Conservation (phyloP, 2,888 invertebrate genomes). For the Pantelozetes paolii region DNA sequence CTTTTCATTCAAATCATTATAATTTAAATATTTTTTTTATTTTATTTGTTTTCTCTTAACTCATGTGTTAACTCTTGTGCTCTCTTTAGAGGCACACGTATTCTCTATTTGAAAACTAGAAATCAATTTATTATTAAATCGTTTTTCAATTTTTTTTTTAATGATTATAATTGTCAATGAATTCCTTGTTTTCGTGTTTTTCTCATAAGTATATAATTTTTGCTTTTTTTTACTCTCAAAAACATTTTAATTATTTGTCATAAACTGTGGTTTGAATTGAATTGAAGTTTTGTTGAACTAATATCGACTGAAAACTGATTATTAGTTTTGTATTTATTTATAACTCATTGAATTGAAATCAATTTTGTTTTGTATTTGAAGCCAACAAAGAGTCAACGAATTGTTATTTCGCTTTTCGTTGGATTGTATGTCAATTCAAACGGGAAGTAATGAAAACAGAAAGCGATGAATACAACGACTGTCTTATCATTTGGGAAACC, state of each 20-base stretch:
- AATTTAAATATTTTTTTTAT: constrained; percentile 2
- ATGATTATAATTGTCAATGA: background rate
- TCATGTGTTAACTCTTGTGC: background rate
- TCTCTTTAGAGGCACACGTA: no score
- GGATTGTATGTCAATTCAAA: constrained; percentile 45
- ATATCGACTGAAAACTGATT: no score
- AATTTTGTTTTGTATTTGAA: background rate
- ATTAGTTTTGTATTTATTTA: background rate
- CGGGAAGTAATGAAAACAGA: constrained; percentile 44
- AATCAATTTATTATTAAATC: constrained; percentile 4
- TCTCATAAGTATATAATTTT: background rate
- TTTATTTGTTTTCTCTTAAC: background rate
- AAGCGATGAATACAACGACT: constrained; percentile 43
- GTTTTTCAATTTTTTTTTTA: background rate
- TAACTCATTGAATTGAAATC: background rate
- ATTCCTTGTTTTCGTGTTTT: background rate
- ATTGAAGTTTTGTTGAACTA: no score
- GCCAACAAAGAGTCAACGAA: constrained; percentile 44
- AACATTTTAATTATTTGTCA: no score
- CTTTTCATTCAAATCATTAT: constrained; percentile 34
- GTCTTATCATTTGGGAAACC: constrained; percentile 43
- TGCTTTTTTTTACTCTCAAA: no score
- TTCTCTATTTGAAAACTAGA: no score
- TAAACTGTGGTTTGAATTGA: no score
- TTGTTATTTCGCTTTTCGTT: constrained; percentile 45